These are phyloP conservation scores for Agrochola litura DNA, from an alignment of 2,888 invertebrate species.

Conservation along the genomic window DNA sequence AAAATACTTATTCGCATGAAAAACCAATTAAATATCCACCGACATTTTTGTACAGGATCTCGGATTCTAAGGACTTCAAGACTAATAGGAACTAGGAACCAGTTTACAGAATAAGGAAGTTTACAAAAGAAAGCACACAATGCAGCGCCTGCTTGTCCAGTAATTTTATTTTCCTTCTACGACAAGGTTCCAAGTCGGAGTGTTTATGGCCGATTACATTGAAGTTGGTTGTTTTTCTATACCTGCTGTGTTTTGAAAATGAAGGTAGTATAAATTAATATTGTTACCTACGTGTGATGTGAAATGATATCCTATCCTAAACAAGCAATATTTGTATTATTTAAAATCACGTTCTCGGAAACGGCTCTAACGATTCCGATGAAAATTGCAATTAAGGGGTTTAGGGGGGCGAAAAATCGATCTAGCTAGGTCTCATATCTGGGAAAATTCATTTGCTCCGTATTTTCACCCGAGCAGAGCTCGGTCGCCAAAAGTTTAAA, in stretches of 20 bases:
- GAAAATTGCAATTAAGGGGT: too few relatives aligned
- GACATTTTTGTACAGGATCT: neutral
- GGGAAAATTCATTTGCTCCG: too few relatives aligned
- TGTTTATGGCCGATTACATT: neutral
- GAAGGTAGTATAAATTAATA: neutral
- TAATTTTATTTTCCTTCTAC: conserved; percentile 18
- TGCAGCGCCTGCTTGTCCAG: neutral
- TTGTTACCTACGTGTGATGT: neutral
- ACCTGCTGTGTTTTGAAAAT: neutral
- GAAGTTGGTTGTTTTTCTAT: neutral
- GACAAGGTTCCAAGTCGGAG: neutral
- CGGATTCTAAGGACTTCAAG: neutral
- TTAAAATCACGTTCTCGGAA: too few relatives aligned
- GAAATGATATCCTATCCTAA: neutral
- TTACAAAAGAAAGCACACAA: conserved; percentile 4
- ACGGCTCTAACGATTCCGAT: too few relatives aligned
- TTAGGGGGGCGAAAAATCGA: too few relatives aligned
- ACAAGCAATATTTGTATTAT: too few relatives aligned
- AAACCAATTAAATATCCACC: neutral
- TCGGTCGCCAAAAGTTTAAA: too few relatives aligned
- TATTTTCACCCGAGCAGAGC: too few relatives aligned
- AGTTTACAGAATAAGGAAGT: neutral
- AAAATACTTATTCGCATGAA: neutral
- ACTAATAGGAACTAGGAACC: neutral
- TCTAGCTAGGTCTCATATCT: too few relatives aligned